Evolutionary conservation across 2,113 vertebrate species (phyloP), one percentile per base, ranked within the genome.

Genomic region (Scytalopus superciliaris): DNA sequence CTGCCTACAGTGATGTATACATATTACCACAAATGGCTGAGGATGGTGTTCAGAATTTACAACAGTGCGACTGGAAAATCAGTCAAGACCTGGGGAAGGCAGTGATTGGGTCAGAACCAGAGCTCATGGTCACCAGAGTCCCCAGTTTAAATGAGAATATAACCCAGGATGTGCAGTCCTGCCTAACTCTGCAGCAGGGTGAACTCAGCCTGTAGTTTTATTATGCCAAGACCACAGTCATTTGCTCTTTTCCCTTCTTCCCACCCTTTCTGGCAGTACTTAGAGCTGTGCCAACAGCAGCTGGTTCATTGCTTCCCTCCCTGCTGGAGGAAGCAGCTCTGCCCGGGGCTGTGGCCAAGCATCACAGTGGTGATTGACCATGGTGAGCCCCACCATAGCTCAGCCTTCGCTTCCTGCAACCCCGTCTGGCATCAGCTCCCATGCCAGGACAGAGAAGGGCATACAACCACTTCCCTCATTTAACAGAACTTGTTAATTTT

Each of bases 401-500:
- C 35, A 45, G 55, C 37, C 78, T 94, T 79, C 35, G 7, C 47
- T 50, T 42, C 60, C 80, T 84, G 30, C 39, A 28, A 0, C 77
- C 64, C 68, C 17, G 16, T 45, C 79, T 76, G 59, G 53, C 59
- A 15, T 52, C 89, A 87, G 74, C 75, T 94, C 50, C 44, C 7
- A 6, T 3, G 15, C 14, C 21, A 37, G 70, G 85, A 84, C 8
- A 44, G 76, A 72, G 85, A 85, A 67, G 53, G n/a, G 42, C n/a
- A 6, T 49, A 25, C n/a, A 56, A 42, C 62, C 57, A 10, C 0
- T 91, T 96, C 88, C 82, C 90, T 96, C 79, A 50, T 80, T 95
- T 85, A 96, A 76, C 70, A 84, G 91, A 87, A 95, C 89, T 92
- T 95, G 95, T 97, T 96, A 86, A 95, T 97, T 97, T 96, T 96